Evolutionary conservation across 2,113 vertebrate genomes (phyloP), one percentile per base, ranked within the genome.

Genomic region (Arothron firmamentum): DNA sequence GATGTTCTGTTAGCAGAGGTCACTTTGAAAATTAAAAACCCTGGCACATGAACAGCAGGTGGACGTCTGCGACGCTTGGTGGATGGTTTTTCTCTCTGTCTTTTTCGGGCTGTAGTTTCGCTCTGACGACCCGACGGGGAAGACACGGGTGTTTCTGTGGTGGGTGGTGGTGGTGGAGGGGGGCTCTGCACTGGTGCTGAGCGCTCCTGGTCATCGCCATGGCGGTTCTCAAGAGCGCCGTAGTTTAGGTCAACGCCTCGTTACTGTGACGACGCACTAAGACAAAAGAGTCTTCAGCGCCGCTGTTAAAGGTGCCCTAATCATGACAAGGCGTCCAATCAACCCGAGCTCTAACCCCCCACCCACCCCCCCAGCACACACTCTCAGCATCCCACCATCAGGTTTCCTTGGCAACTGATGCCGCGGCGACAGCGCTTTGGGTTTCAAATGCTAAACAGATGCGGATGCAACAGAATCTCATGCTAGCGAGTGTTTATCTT

Each of bases 341-440:
- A 4, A 31, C 1, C 28, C 5, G 28, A 31, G 28, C 5, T 31
- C 2, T 9, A 5, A n/a, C n/a, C 28, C 28, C 28, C 3, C 28
- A 6, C 6, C 28, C 28, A 31, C 28, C 28, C 52, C 28, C 19
- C 10, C 19, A 23, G n/a, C n/a, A n/a, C 38, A 4, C 56, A 25
- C 65, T 68, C 76, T 68, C 74, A 75, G 76, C 78, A 84, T 86
- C 82, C 81, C 78, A 75, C 75, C 72, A 79, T 79, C 81, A 80
- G 82, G 89, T 92, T 88, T 84, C 90, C 90, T 73, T 90, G 86
- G 90, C 83, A 91, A 90, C 90, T 80, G 88, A 89, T 90, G 88
- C 85, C 10, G 74, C 86, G 86, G 87, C 85, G 74, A 86, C 88
- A 84, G 86, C 82, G 69, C 80, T 83, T 23, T 79, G 67, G 81